Evolutionary conservation across 2,888 invertebrate genomes (phyloP), one percentile per base, ranked within the genome.

Genomic region (Lasioglossum leucozonium): DNA sequence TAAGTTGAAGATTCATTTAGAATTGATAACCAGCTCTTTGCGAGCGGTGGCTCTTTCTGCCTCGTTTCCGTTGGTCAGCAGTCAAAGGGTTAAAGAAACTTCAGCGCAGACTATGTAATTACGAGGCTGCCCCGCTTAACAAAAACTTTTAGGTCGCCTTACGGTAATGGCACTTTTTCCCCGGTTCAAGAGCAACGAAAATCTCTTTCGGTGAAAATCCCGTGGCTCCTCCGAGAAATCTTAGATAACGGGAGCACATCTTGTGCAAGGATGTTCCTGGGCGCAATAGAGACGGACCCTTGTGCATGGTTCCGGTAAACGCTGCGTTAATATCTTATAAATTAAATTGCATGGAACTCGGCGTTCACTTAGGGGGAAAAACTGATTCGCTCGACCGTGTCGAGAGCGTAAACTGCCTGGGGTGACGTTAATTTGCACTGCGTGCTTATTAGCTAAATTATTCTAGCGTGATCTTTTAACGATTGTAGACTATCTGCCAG

Each of bases 51-150:
- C 13, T 26, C 30, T 47, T 34, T 55, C 73, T 26, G 73, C 18
- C 42, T 30, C 37, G 67, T 30, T 34, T 62, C 58, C 58, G 58
- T 62, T 62, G 30, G 58, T 62, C 58, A 62, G 30, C 58, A 16
- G 58, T 62, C 58, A 62, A 62, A 62, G 58, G 69, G 58, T 34
- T 55, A 75, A n/a, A 62, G 55, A 74, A 30, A 47, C 42, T 47
- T 72, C 10, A 26, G 5, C 40, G 72, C 18, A 55, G 55, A 34
- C 51, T 62, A 62, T 30, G 58, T 62, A 62, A 62, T 62, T 62
- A 62, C 30, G 30, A 30, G 58, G 30, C 58, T 16, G 2, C 16
- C 58, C 2, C 16, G 58, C 30, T 62, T 62, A 62, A 62, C 58
- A 62, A 62, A 62, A 62, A 62, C 26, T 62, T 62, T 62, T 62